Percentiles rank a stretch among this genome's conserved stretches.
Evolutionary conservation across 2,888 invertebrate genomes (phyloP).

Genomic region (Lasioglossum villosulum): DNA sequence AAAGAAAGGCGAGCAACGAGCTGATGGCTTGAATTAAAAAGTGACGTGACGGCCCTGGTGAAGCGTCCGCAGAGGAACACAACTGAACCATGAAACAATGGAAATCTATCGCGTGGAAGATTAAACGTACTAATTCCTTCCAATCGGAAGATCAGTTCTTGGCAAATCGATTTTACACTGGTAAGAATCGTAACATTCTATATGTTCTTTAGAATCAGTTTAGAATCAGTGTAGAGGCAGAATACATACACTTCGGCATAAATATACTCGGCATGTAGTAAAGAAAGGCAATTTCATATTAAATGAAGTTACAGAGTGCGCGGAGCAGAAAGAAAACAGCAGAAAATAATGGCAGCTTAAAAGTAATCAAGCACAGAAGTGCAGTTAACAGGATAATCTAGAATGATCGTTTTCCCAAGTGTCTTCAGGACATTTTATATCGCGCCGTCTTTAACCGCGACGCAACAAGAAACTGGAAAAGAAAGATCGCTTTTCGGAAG

Average conservation of each 20-base stretch:
- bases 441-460: background rate
- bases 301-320: background rate
- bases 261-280: background rate
- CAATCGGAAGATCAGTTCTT: background rate
- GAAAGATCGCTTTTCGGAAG: conserved; percentile 6
- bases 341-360: background rate
- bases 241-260: too few relatives aligned
- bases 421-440: background rate
- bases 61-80: background rate
- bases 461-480: background rate
- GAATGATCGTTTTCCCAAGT: background rate
- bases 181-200: too few relatives aligned
- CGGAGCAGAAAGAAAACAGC: too few relatives aligned
- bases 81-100: background rate
- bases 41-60: conserved; percentile 18
- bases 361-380: background rate
- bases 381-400: background rate
- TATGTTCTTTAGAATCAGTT: too few relatives aligned
- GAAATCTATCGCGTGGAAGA: background rate
- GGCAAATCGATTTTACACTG: background rate
- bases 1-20: background rate
- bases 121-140: background rate
- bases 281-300: background rate
- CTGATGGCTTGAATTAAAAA: conserved; percentile 21
- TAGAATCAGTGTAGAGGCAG: too few relatives aligned